Evolutionary conservation across 2,113 vertebrate species (phyloP), one percentile per base, ranked within the genome.

Genomic region (Herpetotheres cachinnans): DNA sequence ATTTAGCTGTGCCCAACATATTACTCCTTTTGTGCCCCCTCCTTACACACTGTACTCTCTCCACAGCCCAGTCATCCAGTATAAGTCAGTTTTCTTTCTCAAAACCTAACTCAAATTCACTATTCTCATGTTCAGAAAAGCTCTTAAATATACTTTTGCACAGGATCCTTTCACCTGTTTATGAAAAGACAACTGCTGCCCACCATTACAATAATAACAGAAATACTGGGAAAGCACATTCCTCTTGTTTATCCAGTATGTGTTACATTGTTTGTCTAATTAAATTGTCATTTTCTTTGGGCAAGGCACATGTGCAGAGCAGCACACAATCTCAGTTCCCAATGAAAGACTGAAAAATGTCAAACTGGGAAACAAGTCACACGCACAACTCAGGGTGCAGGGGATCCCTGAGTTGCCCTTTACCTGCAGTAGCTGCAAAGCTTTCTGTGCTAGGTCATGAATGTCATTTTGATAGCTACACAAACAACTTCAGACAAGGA

Each of bases 361-460:
- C 59, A 46, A 62, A 56, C 54, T 61, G 40, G 56, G 76, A 73
- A 85, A 40, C 20, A 70, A 29, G 18, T 32, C 10, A 29, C 0
- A 1, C 0, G 0, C 38, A 5, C 9, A 66, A 34, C 54, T 20
- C 27, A 40, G 46, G 58, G 40, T 29, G 36, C 44, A 32, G n/a
- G 34, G 44, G 18, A n/a, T 40, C n/a, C 14, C 12, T 2, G 4
- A 47, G 52, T 6, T 3, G 2, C 16, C 29, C 26, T 78, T 25
- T n/a, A n/a, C 32, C 47, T 79, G 69, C 1, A 0, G 21, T 10
- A 81, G 70, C 63, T 83, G 77, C 44, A 66, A 32, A 56, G 34
- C 30, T 32, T 44, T 71, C 66, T 36, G 38, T 5, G 10, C 27
- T 38, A 27, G 54, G 24, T 19, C 55, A 21, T 24, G 15, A 65